Evolutionary conservation across 2,888 invertebrate species (phyloP).

Genomic region (Aporophyla lueneburgensis): DNA sequence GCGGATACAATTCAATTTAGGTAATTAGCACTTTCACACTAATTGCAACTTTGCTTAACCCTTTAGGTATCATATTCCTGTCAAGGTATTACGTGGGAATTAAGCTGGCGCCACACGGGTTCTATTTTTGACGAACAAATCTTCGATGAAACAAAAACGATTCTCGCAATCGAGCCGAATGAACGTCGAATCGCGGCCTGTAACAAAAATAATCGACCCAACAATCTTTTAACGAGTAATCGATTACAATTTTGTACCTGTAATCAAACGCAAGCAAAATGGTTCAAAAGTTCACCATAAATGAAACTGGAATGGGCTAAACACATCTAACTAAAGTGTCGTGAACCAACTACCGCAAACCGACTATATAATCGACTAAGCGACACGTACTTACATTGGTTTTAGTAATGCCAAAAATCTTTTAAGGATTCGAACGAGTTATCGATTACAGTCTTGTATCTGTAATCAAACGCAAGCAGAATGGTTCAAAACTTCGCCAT

Average conservation of each 20-base stretch:
- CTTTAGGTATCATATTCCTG: constrained; percentile 2
- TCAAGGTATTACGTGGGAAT: constrained; percentile 1
- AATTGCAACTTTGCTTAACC: constrained; percentile 36
- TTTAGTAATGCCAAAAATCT: constrained; percentile 5
- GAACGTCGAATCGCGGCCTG: too few species aligned
- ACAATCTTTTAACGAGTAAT: constrained; percentile 7
- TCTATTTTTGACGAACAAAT: not conserved
- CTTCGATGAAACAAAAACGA: not conserved
- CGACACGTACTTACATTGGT: too few species aligned
- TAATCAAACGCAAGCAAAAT: too few species aligned
- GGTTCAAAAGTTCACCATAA: too few species aligned
- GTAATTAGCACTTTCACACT: constrained; percentile 36
- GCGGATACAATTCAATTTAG: constrained; percentile 44
- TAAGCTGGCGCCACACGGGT: constrained; percentile 2
- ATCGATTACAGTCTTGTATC: constrained; percentile 31
- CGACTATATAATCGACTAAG: too few species aligned
- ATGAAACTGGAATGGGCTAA: too few species aligned
- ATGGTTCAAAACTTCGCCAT: constrained; percentile 34
- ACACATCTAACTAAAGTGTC: too few species aligned
- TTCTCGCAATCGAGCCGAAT: not conserved
- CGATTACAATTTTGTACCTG: too few species aligned
- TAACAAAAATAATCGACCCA: constrained; percentile 20
- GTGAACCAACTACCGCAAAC: too few species aligned
- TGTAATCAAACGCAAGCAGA: constrained; percentile 20
- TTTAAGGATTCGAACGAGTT: constrained; percentile 19